Base-by-base conservation (phyloP, 2,888 invertebrate genomes). In the Spialia ferax region DNA sequence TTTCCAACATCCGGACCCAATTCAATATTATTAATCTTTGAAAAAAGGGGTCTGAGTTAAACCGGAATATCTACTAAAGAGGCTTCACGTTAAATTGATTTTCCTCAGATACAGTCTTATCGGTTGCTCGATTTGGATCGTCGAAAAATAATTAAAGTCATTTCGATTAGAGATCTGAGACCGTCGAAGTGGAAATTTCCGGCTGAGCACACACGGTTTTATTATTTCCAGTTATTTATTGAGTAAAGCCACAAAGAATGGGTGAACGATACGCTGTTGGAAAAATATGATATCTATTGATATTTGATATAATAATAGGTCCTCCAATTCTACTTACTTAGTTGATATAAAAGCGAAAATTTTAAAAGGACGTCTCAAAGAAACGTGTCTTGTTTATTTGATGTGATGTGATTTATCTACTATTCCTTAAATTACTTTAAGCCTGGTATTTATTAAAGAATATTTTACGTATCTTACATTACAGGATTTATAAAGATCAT, bases 91-190 rank as follows among this genome's bases (percentile, higher is more conserved):
- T 69, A 72, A 74, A 78, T 78, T 77, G 75, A 75, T 72, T 74
- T 75, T 75, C 72, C 70, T 73, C 70, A 72, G 73, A 74, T 73
- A 73, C 72, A 73, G 72, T 74, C 74, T 76, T 72, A 76, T 77
- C 74, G 73, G 71, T 77, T 75, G 69, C 71, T 71, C 70, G 70
- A 74, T 79, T 77, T 29, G 64, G 74, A 75, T 73, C 70, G 73
- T 54, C 63, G 69, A 74, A 77, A 74, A 77, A 74, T 75, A 77
- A 77, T 73, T 72, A 71, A 74, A 76, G 74, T 72, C 73, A 70
- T 68, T 73, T 63, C 69, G 71, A 74, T 73, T 70, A 71, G 69
- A 57, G 69, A 69, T 70, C 68, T 65, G 59, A 54, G 71, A 63
- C 61, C 71, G 65, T 56, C 65, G 69, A 66, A 42, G 22, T 69